Evolutionary conservation across 2,113 vertebrate species (phyloP).

Genomic region (Atlantisia rogersi): DNA sequence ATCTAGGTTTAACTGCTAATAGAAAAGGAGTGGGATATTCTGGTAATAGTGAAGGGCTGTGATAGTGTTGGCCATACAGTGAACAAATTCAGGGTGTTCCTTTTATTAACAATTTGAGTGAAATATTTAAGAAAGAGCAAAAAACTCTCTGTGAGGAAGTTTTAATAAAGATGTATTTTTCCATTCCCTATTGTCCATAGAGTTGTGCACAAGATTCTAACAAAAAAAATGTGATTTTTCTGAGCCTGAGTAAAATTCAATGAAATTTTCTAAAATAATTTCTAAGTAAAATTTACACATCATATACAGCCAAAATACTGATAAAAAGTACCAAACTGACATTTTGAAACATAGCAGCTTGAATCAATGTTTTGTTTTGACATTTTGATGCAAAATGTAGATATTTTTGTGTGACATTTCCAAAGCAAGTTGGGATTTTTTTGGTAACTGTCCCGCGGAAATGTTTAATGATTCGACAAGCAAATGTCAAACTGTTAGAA

Average conservation of each 20-base stretch:
- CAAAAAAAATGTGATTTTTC: background rate
- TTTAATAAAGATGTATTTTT: background rate
- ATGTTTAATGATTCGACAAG: conserved; percentile 47
- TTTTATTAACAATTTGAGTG: background rate
- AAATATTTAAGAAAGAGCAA: background rate
- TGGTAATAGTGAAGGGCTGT: background rate
- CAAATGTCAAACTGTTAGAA: conserved; percentile 53
- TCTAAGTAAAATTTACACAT: conserved; percentile 10
- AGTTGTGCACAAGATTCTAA: background rate
- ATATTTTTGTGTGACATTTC: conserved; percentile 62
- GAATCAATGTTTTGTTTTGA: conserved; percentile 68
- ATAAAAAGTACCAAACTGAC: conserved; percentile 20
- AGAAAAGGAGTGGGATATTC: background rate
- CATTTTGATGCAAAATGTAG: conserved; percentile 56
- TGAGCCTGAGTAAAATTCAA: background rate
- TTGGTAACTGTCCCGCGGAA: conserved; percentile 37
- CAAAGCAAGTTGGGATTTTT: conserved; percentile 48
- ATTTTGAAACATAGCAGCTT: conserved; percentile 52
- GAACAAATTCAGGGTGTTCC: accelerated
- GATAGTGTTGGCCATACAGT: background rate
- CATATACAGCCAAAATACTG: background rate
- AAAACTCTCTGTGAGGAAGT: background rate
- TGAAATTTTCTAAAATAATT: background rate
- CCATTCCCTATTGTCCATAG: background rate
- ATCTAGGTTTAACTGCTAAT: background rate